Evolutionary conservation across 1,140 invertebrate species (phyloP), one percentile per base, ranked within the genome.

Genomic region (Maniola jurtina): DNA sequence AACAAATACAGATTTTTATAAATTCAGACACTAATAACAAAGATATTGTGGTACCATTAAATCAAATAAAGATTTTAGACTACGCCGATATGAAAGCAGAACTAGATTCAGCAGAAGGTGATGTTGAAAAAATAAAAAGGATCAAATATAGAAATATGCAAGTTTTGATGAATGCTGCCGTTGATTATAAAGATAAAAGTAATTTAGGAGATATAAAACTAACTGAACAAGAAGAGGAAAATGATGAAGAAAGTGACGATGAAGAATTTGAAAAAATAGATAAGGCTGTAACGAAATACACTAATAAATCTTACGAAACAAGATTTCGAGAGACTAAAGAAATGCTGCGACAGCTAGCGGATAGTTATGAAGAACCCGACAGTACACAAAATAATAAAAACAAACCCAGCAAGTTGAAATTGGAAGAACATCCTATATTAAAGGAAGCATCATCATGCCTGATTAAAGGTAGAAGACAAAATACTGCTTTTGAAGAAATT

Each of bases 281-380:
- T 68, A 88, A 84, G 77, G 73, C 79, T 50, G 83, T 90, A 1
- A 81, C 83, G 50, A 73, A 90, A 71, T 83, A 79, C 34, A 89
- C 88, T 6, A 77, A 86, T 58, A 89, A 90, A 69, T 77, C 86
- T 25, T 89, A 89, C 57, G 84, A 89, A 75, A 84, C 80, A 15
- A 76, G 88, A 61, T 90, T 73, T 66, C 75, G 83, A 65, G 88
- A 90, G 70, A 90, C 88, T 5, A 84, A 85, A 64, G 77, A 84
- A 47, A 88, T 89, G 83, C 68, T 90, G 8, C 59, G 71, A 34
- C 79, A 81, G 59, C 59, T 90, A 67, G 88, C 86, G 42, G 84
- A 89, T 66, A 72, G 76, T 60, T 81, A 83, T 63, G 86, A 90
- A n/a, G 72, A 79, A 61, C 73, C 74, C 11, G 62, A 77, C 36